Base-by-base conservation (phyloP, 2,888 invertebrate species). In the Acholoe squamosa region DNA sequence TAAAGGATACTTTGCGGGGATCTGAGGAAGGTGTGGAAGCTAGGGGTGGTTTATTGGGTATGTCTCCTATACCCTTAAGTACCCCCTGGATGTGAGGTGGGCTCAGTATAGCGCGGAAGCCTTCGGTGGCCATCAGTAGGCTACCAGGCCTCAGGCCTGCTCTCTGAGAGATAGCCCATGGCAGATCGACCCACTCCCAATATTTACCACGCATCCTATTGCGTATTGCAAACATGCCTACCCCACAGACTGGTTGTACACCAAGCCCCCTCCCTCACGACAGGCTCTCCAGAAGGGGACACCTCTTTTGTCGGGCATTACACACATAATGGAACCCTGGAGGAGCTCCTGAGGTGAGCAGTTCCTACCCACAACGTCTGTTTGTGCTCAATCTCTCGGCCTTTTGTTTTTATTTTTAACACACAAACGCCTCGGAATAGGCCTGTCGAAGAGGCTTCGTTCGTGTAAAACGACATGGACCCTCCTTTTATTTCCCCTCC, bases 181-280 rank as follows among this genome's bases (percentile, higher is more conserved):
- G 86, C 54, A 28, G 28, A 86, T 86, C 86, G 86, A 56, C 28
- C 52, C n/a, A 33, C 54, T 19, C 52, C 54, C 54, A 86, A 86
- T 86, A 86, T 86, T 86, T 86, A 54, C 86, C 54, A 28, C 86
- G 54, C 54, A 86, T 86, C 86, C 28, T 31, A 54, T 52, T 31
- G 86, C 86, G 25, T 31, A 86, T 52, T 86, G 56, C 86, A 86
- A 54, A 86, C 56, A 86, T 28, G 86, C 80, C 43, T 43, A 22
- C 34, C 34, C 34, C 34, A n/a, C 71, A 0, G 3, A 25, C 71
- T 28, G 71, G n/a, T 16, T 16, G 25, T 25, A 71, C 71, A 28
- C 71, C 71, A 16, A 71, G 31, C 28, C 16, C 67, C 12, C 25
- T 71, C 25, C 25, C 71, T 22, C 22, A n/a, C 43, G 80, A 80